phyloP scores from a whole-genome alignment of 2,888 invertebrate genomes.

The Drosophila paracracens region DNA sequence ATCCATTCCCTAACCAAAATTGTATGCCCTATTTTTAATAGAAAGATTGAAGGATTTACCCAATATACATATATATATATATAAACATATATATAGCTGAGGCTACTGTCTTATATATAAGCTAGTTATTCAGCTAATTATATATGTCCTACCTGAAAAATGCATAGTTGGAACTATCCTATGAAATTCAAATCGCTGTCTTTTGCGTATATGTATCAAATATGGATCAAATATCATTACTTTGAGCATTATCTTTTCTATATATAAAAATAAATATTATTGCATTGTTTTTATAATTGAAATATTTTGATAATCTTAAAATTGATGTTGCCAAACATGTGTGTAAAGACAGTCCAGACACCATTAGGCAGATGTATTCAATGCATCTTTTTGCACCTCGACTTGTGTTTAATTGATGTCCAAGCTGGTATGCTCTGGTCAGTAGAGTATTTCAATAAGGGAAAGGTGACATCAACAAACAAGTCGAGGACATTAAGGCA shows the following conservation, averaged over 20 bases:
- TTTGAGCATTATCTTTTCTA: neutral
- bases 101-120: neutral
- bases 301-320: accelerated
- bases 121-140: neutral
- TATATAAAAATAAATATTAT: neutral
- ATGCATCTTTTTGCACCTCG: neutral
- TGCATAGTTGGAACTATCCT: neutral
- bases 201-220: neutral
- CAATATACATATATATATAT: neutral
- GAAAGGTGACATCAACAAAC: constrained; percentile 59
- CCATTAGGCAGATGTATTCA: accelerated
- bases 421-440: neutral
- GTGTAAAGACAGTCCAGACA: neutral
- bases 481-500: constrained; percentile 57
- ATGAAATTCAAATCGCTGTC: too few species aligned
- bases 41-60: neutral
- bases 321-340: neutral
- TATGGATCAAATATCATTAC: neutral
- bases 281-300: neutral
- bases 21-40: constrained; percentile 6
- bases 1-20: neutral
- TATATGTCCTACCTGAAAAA: neutral
- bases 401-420: neutral
- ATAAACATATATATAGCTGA: neutral
- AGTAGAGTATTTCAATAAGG: constrained; percentile 42